phyloP scores from a whole-genome alignment of 2,888 invertebrate genomes.

The Altica lythri region DNA sequence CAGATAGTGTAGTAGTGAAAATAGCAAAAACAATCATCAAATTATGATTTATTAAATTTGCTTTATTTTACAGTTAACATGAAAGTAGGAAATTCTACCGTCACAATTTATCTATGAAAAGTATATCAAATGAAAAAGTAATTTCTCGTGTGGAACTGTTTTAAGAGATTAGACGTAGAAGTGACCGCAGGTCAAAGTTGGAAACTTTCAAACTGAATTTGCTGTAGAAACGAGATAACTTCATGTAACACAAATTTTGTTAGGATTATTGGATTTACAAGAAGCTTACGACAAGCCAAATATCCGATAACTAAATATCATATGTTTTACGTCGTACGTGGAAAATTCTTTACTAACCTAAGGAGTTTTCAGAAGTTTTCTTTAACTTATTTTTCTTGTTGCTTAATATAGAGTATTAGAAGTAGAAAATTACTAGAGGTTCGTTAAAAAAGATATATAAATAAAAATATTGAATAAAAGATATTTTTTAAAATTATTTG shows the following conservation, averaged over 20 bases:
- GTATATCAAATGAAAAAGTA: background rate
- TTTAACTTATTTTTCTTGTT: too few relatives aligned
- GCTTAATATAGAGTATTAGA: too few relatives aligned
- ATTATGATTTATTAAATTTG: too few relatives aligned
- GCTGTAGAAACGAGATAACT: slow-evolving; percentile 50
- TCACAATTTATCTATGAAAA: background rate
- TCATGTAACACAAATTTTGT: slow-evolving; percentile 51
- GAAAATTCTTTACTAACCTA: slow-evolving; percentile 10
- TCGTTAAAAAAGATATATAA: too few relatives aligned
- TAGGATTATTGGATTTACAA: slow-evolving; percentile 52
- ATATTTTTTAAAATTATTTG: too few relatives aligned
- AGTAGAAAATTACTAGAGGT: too few relatives aligned
- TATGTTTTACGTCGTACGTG: slow-evolving; percentile 21
- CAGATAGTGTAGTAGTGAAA: too few relatives aligned
- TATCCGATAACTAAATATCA: slow-evolving; percentile 34
- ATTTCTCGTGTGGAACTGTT: slow-evolving; percentile 39
- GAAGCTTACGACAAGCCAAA: slow-evolving; percentile 41
- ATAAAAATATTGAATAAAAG: too few relatives aligned
- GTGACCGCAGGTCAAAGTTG: slow-evolving; percentile 55
- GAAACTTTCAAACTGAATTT: slow-evolving; percentile 53
- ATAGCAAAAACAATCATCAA: too few relatives aligned
- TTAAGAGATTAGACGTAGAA: slow-evolving; percentile 47
- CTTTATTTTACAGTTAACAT: too few relatives aligned
- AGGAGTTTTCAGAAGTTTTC: too few relatives aligned
- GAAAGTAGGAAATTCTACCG: too few relatives aligned